Evolutionary conservation across 1,140 invertebrate species (phyloP).

Genomic region (Orchestia grillus): DNA sequence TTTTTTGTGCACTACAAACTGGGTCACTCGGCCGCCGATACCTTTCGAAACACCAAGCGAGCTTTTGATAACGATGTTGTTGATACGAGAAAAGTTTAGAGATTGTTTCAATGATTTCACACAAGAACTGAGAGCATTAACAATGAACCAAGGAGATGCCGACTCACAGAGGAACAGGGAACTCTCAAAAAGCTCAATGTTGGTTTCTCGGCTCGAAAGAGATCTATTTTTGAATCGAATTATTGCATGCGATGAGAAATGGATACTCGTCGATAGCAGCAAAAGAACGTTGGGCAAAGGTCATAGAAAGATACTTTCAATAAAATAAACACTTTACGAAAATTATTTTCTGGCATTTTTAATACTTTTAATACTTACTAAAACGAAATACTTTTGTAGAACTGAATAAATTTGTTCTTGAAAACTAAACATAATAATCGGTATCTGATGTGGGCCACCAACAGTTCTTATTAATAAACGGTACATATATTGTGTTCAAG

Average conservation of each 20-base stretch:
- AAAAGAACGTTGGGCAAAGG: background rate
- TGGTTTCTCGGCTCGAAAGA: background rate
- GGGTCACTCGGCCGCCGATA: background rate
- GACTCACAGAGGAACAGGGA: too few relatives aligned
- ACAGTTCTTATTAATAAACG: too few relatives aligned
- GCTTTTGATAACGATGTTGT: slow-evolving; percentile 17
- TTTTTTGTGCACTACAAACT: background rate
- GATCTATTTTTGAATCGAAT: background rate
- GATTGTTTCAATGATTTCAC: background rate
- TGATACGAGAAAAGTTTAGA: background rate
- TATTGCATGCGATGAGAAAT: background rate
- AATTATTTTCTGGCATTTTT: background rate
- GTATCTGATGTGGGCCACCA: background rate
- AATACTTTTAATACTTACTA: too few relatives aligned
- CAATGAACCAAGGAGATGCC: background rate
- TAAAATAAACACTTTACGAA: background rate
- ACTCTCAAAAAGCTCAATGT: background rate
- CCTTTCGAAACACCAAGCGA: background rate
- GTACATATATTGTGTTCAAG: background rate
- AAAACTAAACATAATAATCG: too few relatives aligned
- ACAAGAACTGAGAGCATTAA: slow-evolving; percentile 17
- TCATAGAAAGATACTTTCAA: background rate
- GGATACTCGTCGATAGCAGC: background rate
- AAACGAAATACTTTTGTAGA: too few relatives aligned
- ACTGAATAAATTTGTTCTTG: too few relatives aligned